Evolutionary conservation across 2,888 invertebrate genomes (phyloP).

Genomic region (Tryphoninae sp.): DNA sequence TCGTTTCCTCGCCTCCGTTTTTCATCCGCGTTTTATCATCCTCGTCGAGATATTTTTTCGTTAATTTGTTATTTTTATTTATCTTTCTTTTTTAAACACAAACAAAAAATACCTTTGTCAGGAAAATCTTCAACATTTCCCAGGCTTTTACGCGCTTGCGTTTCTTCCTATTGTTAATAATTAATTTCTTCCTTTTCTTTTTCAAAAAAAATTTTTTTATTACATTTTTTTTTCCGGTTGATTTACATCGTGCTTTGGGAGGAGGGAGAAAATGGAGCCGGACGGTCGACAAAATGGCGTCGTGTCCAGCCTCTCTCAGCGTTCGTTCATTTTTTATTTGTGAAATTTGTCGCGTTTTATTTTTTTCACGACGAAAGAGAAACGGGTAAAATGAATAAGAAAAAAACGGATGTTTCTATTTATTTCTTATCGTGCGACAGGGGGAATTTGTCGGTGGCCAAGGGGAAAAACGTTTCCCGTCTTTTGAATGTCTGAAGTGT

Average conservation of each 20-base stretch:
- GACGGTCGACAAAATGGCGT: slow-evolving; percentile 1
- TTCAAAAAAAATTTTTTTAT: neutral
- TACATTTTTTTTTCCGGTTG: neutral
- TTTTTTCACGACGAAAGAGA: neutral
- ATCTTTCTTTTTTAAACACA: neutral
- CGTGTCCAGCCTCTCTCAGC: slow-evolving; percentile 22
- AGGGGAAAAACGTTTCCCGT: neutral
- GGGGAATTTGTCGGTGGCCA: slow-evolving; percentile 6
- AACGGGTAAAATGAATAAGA: too few species aligned
- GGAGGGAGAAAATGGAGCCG: slow-evolving; percentile 1
- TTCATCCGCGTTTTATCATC: neutral
- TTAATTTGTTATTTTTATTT: too few species aligned
- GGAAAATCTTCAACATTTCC: slow-evolving; percentile 36
- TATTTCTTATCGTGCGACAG: slow-evolving; percentile 1
- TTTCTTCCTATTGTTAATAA: neutral
- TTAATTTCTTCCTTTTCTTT: neutral
- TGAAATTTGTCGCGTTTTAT: neutral
- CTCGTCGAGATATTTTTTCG: slow-evolving; percentile 7
- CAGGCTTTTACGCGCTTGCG: neutral
- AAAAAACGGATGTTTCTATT: too few species aligned
- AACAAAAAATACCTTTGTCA: slow-evolving; percentile 38
- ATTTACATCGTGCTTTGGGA: slow-evolving; percentile 1
- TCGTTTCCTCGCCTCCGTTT: slow-evolving; percentile 10
- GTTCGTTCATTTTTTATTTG: slow-evolving; percentile 28
- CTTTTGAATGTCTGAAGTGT: slow-evolving; percentile 36